A percentile compares a stretch with the other conserved stretches of the same genome.
Evolutionary conservation across 2,113 vertebrate species (phyloP).

Genomic region (Boleophthalmus pectinirostris): DNA sequence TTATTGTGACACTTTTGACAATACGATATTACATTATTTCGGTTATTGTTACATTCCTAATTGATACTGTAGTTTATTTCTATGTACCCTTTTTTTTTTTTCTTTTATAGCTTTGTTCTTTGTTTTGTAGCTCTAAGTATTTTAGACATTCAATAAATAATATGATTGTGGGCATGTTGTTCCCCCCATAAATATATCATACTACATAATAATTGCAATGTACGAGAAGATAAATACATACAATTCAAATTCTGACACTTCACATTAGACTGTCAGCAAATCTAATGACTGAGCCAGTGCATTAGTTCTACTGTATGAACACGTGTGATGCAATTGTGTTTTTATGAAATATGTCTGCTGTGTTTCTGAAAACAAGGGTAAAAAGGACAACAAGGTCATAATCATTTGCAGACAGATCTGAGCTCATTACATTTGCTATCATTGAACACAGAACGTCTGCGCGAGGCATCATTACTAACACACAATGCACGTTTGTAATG

Average conservation of each 20-base stretch:
- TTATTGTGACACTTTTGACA: no score
- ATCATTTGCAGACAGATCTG: conserved; percentile 29
- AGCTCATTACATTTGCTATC: conserved; percentile 55
- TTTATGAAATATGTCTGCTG: conserved; percentile 33
- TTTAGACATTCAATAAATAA: not conserved
- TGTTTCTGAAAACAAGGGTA: conserved; percentile 11
- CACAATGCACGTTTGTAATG: conserved; percentile 9
- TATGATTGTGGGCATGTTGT: not conserved
- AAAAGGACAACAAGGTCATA: conserved; percentile 46
- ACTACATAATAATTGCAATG: not conserved
- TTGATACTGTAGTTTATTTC: no score
- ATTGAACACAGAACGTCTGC: conserved; percentile 24
- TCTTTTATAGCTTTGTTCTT: not conserved
- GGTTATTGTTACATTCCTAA: no score
- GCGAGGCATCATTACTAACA: conserved; percentile 27
- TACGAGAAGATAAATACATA: not conserved
- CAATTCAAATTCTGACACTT: not conserved
- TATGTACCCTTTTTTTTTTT: not conserved
- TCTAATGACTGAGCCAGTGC: conserved; percentile 24
- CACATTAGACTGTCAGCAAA: conserved; percentile 28
- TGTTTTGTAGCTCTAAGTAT: not conserved
- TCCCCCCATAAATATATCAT: not conserved
- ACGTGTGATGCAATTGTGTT: not conserved
- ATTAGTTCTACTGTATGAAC: conserved; percentile 15
- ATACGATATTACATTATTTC: no score